phyloP scores from a whole-genome alignment of 2,888 invertebrate genomes.

The Pherbina coryleti region DNA sequence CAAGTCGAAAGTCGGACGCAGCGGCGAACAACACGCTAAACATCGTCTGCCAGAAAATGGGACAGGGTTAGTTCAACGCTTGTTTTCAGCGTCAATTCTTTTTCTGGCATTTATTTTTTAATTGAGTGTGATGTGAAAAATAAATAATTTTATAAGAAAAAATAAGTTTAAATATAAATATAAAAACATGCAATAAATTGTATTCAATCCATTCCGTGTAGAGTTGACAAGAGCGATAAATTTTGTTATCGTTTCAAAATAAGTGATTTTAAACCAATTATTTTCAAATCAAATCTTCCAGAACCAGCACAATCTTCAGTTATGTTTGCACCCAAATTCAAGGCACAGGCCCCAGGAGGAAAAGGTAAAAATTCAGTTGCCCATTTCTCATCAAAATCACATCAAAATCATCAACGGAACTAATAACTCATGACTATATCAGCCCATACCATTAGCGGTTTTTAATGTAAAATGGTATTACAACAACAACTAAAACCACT shows the following conservation, averaged over 20 bases:
- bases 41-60: conserved; percentile 59
- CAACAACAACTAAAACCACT: not conserved
- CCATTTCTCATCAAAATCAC: not conserved
- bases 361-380: conserved; percentile 60
- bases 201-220: not conserved
- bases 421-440: conserved; percentile 27
- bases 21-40: conserved; percentile 53
- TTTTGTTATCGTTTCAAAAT: not conserved
- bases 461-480: not conserved
- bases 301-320: conserved; percentile 71
- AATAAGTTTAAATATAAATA: not conserved
- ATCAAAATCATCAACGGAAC: not conserved
- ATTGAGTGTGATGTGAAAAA: conserved; percentile 4
- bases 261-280: not conserved
- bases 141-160: conserved; percentile 13
- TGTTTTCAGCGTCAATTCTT: not conserved
- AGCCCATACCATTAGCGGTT: conserved; percentile 14
- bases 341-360: conserved; percentile 78
- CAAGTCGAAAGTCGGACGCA: conserved; percentile 64
- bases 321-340: conserved; percentile 85
- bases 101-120: not conserved
- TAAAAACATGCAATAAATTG: not conserved
- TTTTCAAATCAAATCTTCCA: conserved; percentile 70
- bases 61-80: conserved; percentile 68
- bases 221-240: not conserved